A percentile compares a stretch with the other conserved stretches of the same genome.
Conservation (phyloP, 2,797 vertebrate genomes). For the Sparus aurata region DNA sequence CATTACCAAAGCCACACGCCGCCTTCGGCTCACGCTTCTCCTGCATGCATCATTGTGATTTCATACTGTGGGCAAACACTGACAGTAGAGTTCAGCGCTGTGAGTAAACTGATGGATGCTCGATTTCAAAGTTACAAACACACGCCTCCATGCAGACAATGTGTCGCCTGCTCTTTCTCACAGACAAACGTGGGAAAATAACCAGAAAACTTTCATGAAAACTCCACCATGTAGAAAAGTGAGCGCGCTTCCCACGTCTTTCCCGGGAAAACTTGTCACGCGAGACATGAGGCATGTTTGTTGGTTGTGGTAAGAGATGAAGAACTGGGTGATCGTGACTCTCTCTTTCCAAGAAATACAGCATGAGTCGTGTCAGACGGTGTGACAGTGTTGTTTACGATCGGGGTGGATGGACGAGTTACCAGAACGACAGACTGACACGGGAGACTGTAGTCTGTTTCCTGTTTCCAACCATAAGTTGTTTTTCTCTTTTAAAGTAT, state of each 20-base stretch:
- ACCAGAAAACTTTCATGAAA: background rate
- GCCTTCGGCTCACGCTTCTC: conserved; percentile 40
- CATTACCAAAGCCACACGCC: conserved; percentile 76
- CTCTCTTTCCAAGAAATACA: too few relatives aligned
- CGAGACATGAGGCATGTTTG: background rate
- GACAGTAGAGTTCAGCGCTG: background rate
- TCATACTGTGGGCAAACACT: conserved; percentile 20
- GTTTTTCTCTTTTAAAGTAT: too few relatives aligned
- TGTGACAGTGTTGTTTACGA: too few relatives aligned
- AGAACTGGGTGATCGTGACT: background rate
- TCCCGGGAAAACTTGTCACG: background rate
- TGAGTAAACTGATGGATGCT: background rate
- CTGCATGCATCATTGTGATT: conserved; percentile 27
- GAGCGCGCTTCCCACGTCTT: background rate
- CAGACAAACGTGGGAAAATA: too few relatives aligned
- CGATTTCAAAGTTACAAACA: background rate
- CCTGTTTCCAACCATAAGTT: background rate
- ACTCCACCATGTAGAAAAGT: background rate
- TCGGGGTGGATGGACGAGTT: background rate
- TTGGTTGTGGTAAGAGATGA: too few relatives aligned
- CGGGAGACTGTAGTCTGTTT: too few relatives aligned
- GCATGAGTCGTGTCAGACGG: too few relatives aligned
- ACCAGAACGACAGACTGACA: background rate
- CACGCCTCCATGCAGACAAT: background rate
- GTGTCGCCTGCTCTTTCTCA: background rate